These are phyloP conservation scores for Synergus japonicus DNA, from an alignment of 2,888 invertebrate species.

Conservation along the genomic window DNA sequence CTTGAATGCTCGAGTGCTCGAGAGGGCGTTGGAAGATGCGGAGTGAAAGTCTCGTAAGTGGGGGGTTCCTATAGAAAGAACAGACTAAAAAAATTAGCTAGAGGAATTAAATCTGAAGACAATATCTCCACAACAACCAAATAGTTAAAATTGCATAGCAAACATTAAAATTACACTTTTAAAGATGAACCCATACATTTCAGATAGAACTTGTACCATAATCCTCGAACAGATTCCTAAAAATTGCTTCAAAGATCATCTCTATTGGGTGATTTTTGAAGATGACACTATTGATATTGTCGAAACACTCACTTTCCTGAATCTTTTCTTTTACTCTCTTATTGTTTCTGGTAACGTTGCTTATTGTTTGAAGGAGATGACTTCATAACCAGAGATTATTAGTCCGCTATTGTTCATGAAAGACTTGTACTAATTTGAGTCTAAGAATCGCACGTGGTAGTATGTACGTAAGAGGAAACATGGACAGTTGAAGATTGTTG, in stretches of 20 bases:
- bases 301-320: too few relatives aligned
- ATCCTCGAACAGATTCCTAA: too few relatives aligned
- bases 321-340: too few relatives aligned
- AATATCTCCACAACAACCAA: background rate
- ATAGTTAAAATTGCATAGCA: background rate
- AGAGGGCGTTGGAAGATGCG: constrained; percentile 45
- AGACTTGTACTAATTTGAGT: background rate
- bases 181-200: background rate
- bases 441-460: background rate
- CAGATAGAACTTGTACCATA: too few relatives aligned
- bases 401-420: background rate
- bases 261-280: too few relatives aligned
- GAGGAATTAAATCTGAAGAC: background rate
- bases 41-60: background rate
- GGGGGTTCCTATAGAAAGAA: background rate
- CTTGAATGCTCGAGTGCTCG: constrained; percentile 58
- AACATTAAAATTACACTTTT: background rate
- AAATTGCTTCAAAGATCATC: too few relatives aligned
- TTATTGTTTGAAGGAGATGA: background rate
- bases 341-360: too few relatives aligned
- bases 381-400: background rate
- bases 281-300: too few relatives aligned
- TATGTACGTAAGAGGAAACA: background rate
- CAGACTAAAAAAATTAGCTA: background rate
- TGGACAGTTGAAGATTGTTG: background rate